phyloP scores from a whole-genome alignment of 2,113 vertebrate genomes.

The Caracal caracal region DNA sequence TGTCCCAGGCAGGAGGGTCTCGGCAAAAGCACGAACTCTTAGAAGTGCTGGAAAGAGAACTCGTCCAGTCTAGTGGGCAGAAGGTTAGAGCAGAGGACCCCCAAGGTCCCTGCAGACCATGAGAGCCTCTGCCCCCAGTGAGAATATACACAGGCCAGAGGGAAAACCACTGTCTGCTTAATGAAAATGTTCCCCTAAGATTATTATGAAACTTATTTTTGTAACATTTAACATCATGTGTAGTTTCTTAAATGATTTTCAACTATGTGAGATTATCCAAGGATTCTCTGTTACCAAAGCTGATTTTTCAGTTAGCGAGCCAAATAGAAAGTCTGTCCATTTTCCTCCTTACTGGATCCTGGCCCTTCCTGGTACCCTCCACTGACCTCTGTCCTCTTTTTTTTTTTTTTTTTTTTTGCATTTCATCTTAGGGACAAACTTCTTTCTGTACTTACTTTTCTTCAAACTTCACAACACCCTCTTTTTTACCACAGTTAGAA shows the following conservation, averaged over 20 bases:
- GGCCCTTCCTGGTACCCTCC: background rate
- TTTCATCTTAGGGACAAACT: background rate
- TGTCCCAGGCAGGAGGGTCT: background rate
- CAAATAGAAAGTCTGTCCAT: background rate
- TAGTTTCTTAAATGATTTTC: conserved; percentile 38
- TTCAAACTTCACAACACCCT: background rate
- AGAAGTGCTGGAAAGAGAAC: background rate
- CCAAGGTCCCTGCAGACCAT: background rate
- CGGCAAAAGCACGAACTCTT: background rate
- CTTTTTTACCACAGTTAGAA: background rate
- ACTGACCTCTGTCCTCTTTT: background rate
- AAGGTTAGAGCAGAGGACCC: background rate
- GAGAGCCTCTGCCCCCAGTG: background rate
- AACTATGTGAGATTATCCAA: background rate
- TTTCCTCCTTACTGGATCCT: background rate
- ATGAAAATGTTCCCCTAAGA: background rate
- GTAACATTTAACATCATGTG: conserved; percentile 13
- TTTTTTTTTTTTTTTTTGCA: no score
- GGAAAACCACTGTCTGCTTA: background rate
- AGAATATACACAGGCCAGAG: background rate
- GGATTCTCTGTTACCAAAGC: conserved; percentile 5
- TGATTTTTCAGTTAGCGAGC: background rate
- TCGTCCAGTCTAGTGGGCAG: background rate
- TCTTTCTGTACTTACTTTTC: background rate
- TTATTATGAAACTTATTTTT: conserved; percentile 13